Conservation (phyloP, 2,888 invertebrate species). For the Microlaimidae sp. region DNA sequence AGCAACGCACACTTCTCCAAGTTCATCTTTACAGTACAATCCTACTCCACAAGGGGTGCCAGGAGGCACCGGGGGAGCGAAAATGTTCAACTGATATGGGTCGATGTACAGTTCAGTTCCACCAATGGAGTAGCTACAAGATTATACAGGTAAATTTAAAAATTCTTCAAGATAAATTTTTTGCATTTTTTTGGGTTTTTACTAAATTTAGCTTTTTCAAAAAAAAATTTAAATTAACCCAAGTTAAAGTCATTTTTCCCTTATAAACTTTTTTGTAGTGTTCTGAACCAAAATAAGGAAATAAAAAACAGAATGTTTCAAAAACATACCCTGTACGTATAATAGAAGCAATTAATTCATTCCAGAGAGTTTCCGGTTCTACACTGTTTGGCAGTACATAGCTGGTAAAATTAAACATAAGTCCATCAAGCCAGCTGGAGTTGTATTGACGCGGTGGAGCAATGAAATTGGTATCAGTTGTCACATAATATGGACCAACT, state of each 20-base stretch:
- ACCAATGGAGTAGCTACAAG: slow-evolving; percentile 14
- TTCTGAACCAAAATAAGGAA: too few relatives aligned
- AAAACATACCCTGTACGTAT: not conserved
- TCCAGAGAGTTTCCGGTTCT: slow-evolving; percentile 26
- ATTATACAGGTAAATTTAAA: too few relatives aligned
- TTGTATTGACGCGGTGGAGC: slow-evolving; percentile 33
- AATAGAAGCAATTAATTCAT: slow-evolving; percentile 26
- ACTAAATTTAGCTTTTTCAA: too few relatives aligned
- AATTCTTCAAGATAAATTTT: too few relatives aligned
- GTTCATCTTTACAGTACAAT: slow-evolving; percentile 22
- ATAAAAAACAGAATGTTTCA: not conserved
- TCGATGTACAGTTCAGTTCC: slow-evolving; percentile 17
- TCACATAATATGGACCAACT: slow-evolving; percentile 16
- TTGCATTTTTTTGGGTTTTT: too few relatives aligned
- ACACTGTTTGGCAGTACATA: slow-evolving; percentile 16
- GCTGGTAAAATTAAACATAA: slow-evolving; percentile 31
- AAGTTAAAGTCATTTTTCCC: too few relatives aligned
- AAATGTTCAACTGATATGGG: slow-evolving; percentile 27
- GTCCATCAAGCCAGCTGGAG: slow-evolving; percentile 30
- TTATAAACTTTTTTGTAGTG: too few relatives aligned
- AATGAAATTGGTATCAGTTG: slow-evolving; percentile 27
- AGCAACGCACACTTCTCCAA: slow-evolving; percentile 32
- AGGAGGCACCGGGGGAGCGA: slow-evolving; percentile 18
- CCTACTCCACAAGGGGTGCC: slow-evolving; percentile 26
- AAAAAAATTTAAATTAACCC: too few relatives aligned